These are phyloP conservation scores for Orchestes rusci DNA, from an alignment of 2,888 invertebrate genomes.

Conservation along the genomic window DNA sequence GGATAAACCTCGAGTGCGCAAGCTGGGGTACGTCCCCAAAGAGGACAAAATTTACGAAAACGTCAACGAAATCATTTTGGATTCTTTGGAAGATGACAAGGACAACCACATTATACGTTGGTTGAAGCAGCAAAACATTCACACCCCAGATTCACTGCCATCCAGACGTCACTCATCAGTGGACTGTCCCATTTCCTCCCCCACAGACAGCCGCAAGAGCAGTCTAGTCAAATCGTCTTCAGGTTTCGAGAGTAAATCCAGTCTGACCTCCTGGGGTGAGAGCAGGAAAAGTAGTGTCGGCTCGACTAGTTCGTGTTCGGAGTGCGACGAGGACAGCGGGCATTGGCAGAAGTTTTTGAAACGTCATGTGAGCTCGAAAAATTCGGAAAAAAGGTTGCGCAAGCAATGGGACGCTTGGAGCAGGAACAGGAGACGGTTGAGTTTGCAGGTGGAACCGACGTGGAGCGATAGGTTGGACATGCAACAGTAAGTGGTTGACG, in stretches of 20 bases:
- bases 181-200: conserved; percentile 33
- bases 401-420: conserved; percentile 45
- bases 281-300: conserved; percentile 42
- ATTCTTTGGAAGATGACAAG: conserved; percentile 38
- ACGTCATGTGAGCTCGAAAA: conserved; percentile 38
- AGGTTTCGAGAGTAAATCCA: conserved; percentile 38
- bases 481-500: conserved; percentile 38
- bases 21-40: conserved; percentile 38
- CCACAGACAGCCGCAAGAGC: conserved; percentile 38
- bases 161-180: conserved; percentile 31
- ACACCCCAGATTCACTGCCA: conserved; percentile 26
- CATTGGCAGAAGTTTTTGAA: conserved; percentile 40
- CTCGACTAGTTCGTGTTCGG: conserved; percentile 42
- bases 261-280: conserved; percentile 36
- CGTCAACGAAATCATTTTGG: conserved; percentile 34
- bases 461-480: conserved; percentile 26
- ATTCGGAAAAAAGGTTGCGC: conserved; percentile 40
- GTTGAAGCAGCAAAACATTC: conserved; percentile 41
- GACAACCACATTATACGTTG: conserved; percentile 43
- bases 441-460: conserved; percentile 35
- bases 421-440: conserved; percentile 39
- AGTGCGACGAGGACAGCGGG: conserved; percentile 38
- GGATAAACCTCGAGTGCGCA: conserved; percentile 32
- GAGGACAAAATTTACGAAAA: conserved; percentile 43
- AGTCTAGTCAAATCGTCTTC: conserved; percentile 32